Evolutionary conservation across 2,888 invertebrate species (phyloP).

Genomic region (Rhagophthalmus giganteus): DNA sequence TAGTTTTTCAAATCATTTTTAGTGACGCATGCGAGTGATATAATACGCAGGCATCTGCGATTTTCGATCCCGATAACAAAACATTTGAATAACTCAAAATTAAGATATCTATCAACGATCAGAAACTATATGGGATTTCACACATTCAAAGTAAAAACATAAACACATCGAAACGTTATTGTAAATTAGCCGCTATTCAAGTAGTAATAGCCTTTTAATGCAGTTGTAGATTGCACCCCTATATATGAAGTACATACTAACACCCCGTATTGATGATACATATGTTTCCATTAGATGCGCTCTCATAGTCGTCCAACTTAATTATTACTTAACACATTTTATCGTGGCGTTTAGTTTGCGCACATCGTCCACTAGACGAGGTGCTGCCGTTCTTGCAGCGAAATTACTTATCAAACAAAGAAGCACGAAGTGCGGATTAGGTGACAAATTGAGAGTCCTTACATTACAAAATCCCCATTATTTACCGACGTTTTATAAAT

Average conservation of each 20-base stretch:
- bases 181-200: conserved; percentile 50
- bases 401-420: conserved; percentile 39
- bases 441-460: conserved; percentile 48
- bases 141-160: too few species aligned
- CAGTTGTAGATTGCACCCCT: conserved; percentile 46
- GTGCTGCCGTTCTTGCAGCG: conserved; percentile 13
- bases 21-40: too few species aligned
- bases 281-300: conserved; percentile 46
- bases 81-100: too few species aligned
- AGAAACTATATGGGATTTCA: too few species aligned
- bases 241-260: conserved; percentile 35
- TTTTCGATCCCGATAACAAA: too few species aligned
- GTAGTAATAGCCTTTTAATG: conserved; percentile 51
- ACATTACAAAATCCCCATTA: neutral
- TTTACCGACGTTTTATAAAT: too few species aligned
- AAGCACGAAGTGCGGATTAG: conserved; percentile 50
- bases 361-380: too few species aligned
- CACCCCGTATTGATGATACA: conserved; percentile 45
- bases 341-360: too few species aligned
- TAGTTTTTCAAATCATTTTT: too few species aligned
- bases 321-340: too few species aligned
- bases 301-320: conserved; percentile 39
- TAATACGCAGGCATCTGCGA: too few species aligned
- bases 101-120: too few species aligned
- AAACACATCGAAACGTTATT: conserved; percentile 11